Evolutionary conservation across 2,797 vertebrate genomes (phyloP).

Genomic region (Poeciliopsis turneri): DNA sequence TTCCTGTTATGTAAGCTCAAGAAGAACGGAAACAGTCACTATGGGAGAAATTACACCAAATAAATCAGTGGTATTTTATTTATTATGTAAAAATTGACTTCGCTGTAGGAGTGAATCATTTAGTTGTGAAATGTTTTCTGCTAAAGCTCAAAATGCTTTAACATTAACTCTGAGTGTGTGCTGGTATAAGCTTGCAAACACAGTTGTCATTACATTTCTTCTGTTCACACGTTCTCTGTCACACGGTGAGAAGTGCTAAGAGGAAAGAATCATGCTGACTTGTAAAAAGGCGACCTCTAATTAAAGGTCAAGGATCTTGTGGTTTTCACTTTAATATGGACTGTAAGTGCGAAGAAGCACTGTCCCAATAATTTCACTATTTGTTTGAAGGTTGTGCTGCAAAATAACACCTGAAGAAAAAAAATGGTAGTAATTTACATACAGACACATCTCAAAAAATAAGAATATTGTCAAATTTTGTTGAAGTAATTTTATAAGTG

Average conservation of each 20-base stretch:
- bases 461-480: not conserved
- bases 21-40: not conserved
- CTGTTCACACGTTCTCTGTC: slow-evolving; percentile 14
- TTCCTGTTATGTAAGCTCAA: not conserved
- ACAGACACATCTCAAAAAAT: not conserved
- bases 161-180: not conserved
- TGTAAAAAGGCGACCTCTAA: not conserved
- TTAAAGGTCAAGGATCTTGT: slow-evolving; percentile 53
- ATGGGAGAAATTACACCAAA: not conserved
- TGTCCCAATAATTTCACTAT: slow-evolving; percentile 25
- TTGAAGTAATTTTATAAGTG: not conserved
- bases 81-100: not conserved
- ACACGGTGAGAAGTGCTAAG: slow-evolving; percentile 9
- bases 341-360: slow-evolving; percentile 10
- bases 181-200: slow-evolving; percentile 16
- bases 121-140: not conserved
- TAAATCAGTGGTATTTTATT: not conserved
- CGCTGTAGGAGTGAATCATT: not conserved
- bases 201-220: not conserved
- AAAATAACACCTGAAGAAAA: slow-evolving; percentile 1
- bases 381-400: slow-evolving; percentile 11
- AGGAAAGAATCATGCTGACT: slow-evolving; percentile 7
- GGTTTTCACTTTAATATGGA: slow-evolving; percentile 31
- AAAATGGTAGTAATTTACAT: slow-evolving; percentile 6
- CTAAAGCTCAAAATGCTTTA: not conserved